Base-by-base conservation (phyloP, 1,140 invertebrate genomes). In the Cotesia typhae region DNA sequence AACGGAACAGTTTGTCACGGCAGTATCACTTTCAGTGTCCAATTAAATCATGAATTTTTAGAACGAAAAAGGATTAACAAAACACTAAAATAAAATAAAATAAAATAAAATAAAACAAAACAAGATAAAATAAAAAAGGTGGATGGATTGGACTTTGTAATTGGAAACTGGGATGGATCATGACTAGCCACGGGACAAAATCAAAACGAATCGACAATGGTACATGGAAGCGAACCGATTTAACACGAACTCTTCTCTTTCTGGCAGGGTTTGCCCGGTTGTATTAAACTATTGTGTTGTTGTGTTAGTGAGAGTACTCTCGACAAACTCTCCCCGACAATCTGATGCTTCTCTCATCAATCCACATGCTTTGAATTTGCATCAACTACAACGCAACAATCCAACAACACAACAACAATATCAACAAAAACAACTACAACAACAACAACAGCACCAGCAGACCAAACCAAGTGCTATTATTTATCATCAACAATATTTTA, bases 1-100 rank as follows among this genome's bases (percentile, higher is more conserved):
- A 70, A 59, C 38, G 41, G 59, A 51, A 55, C 61, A 65, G 52
- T 73, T 76, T 67, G 71, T 66, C 20, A 28, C 20, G 20, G 73
- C 75, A 76, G 67, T 64, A 71, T 65, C 63, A 1, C 41, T 65
- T 41, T 5, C 36, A 41, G 35, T 35, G 36, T 65, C 36, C 63
- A 65, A 65, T 65, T 65, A 65, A 65, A 37, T 37, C n/a, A 3
- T 12, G 63, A 37, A 38, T 65, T 65, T 65, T 6, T 2, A 41
- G 6, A 41, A 41, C 6, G 10, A 41, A 41, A 41, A 41, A 41
- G 41, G 41, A 41, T 41, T 41, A 41, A 41, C 41, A 41, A 41
- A 41, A 35, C 10, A 17, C 7, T 52, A 52, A 3, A 52, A 52
- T 10, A 52, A 52, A 52, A 10, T 52, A 3, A 52, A 52, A 28